Conservation (phyloP, 2,113 vertebrate genomes). For the Loxodonta africana region DNA sequence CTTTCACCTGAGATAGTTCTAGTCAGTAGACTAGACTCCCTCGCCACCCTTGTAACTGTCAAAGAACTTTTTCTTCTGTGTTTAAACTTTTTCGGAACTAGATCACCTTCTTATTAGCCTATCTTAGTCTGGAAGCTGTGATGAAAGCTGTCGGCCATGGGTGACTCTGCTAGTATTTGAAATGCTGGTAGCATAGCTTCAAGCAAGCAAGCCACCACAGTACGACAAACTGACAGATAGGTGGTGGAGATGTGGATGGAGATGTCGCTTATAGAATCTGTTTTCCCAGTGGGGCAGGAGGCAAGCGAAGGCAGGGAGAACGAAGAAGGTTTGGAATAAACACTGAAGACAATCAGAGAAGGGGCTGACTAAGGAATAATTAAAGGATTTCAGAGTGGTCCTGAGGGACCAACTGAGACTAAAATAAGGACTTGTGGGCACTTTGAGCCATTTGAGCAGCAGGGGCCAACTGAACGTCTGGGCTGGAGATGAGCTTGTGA, state of each 20-base stretch:
- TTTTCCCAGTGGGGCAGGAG: background rate
- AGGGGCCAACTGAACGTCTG: background rate
- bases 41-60: no score
- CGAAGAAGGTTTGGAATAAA: background rate
- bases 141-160: background rate
- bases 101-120: background rate
- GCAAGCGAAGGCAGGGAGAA: background rate
- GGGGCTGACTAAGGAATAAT: background rate
- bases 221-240: background rate
- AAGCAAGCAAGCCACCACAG: background rate
- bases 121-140: background rate
- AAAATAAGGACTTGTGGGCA: fast-evolving
- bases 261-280: background rate
- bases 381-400: background rate
- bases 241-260: background rate
- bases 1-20: no score
- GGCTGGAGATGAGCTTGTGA: background rate
- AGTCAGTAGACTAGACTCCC: no score
- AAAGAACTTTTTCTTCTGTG: no score
- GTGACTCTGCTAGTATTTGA: background rate
- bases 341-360: background rate
- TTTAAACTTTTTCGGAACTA: no score
- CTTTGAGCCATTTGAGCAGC: background rate
- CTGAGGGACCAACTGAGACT: background rate
- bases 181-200: background rate